Percentiles rank a stretch among this genome's conserved stretches.
Evolutionary conservation across 2,888 invertebrate species (phyloP).

Genomic region (Invenusta paracnida): DNA sequence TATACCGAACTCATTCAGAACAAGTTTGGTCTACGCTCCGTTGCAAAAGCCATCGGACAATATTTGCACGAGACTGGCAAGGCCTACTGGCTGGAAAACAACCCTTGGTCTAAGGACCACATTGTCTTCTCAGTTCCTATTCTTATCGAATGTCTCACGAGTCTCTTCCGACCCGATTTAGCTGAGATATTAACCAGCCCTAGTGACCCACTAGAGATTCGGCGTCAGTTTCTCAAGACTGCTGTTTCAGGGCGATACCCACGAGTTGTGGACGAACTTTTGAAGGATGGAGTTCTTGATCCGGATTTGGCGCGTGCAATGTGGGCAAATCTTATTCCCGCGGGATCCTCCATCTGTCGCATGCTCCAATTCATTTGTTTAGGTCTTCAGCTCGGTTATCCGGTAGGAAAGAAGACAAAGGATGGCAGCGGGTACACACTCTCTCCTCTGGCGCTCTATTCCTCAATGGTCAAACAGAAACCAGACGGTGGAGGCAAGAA

Average conservation of each 20-base stretch:
- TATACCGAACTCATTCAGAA: conserved; percentile 50
- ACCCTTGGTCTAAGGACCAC: conserved; percentile 49
- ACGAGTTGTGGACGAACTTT: conserved; percentile 47
- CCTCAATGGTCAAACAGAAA: neutral
- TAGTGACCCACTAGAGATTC: conserved; percentile 50
- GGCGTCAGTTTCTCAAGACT: conserved; percentile 49
- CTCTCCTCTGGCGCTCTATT: neutral
- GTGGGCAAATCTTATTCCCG: no score
- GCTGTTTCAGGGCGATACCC: conserved; percentile 49
- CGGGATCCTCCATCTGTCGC: conserved; percentile 46
- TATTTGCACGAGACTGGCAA: conserved; percentile 54
- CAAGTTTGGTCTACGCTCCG: conserved; percentile 50
- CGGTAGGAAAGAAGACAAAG: conserved; percentile 47
- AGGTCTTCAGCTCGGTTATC: conserved; percentile 53
- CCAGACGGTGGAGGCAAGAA: neutral
- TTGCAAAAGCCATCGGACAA: conserved; percentile 52
- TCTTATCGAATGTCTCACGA: conserved; percentile 54
- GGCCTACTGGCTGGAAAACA: conserved; percentile 33
- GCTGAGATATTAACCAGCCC: conserved; percentile 46
- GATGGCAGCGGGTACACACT: neutral
- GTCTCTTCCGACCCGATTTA: conserved; percentile 52
- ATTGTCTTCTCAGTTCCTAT: conserved; percentile 56
- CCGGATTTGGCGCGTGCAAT: conserved; percentile 52
- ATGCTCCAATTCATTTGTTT: conserved; percentile 47
- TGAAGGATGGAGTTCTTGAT: conserved; percentile 51